Conservation (phyloP, 2,888 invertebrate species). For the Macrosiphum euphorbiae region DNA sequence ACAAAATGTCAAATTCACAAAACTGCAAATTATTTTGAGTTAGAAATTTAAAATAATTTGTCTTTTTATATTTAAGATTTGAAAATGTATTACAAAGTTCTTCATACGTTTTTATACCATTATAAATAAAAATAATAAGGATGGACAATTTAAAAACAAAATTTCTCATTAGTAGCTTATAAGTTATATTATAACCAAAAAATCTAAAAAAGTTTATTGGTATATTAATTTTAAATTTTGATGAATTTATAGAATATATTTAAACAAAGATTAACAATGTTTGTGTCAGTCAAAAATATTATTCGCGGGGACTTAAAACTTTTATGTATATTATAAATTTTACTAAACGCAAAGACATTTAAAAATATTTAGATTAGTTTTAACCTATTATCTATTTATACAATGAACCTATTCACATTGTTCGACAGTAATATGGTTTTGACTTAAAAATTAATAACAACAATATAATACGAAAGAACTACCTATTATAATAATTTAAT, state of each 20-base stretch:
- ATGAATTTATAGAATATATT: neutral
- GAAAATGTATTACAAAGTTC: neutral
- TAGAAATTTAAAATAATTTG: too few species aligned
- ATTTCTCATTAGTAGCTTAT: neutral
- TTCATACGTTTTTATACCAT: too few species aligned
- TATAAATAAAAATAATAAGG: too few species aligned
- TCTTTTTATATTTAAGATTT: neutral
- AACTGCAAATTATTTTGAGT: too few species aligned
- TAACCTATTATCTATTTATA: neutral
- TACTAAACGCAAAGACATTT: neutral
- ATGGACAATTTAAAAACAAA: too few species aligned
- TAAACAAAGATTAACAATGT: neutral
- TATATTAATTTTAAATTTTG: neutral
- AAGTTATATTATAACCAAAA: neutral
- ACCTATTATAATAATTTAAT: neutral
- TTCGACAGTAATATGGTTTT: neutral
- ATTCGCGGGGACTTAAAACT: neutral
- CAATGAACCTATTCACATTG: neutral
- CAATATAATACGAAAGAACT: neutral
- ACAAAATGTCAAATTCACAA: too few species aligned
- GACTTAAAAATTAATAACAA: neutral
- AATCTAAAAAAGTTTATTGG: neutral
- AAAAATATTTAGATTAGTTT: neutral
- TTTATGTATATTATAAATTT: neutral
- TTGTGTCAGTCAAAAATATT: neutral